phyloP scores from a whole-genome alignment of 2,113 vertebrate genomes.

The Phoxinus phoxinus region DNA sequence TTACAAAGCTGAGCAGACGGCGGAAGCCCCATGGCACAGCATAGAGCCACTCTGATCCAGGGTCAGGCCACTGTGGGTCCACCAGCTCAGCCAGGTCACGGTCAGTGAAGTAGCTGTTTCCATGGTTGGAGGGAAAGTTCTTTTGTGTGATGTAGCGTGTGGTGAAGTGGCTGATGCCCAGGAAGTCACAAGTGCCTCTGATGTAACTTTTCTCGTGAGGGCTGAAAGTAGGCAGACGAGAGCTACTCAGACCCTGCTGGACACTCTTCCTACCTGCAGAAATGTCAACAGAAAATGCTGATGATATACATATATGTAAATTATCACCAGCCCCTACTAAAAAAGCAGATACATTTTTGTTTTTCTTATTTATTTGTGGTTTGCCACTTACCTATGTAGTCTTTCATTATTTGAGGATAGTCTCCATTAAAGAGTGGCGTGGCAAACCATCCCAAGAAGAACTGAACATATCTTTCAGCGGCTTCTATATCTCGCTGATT shows the following conservation, averaged over 20 bases:
- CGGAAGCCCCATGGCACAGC: constrained; percentile 83
- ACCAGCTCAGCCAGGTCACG: constrained; percentile 83
- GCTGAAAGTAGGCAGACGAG: constrained; percentile 84
- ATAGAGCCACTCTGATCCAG: constrained; percentile 82
- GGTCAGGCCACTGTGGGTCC: constrained; percentile 85
- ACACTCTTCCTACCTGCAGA: constrained; percentile 83
- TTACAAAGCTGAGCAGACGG: constrained; percentile 86
- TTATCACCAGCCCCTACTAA: neutral
- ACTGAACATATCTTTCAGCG: constrained; percentile 88
- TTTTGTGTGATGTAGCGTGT: constrained; percentile 84
- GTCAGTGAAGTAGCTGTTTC: constrained; percentile 83
- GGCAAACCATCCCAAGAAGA: constrained; percentile 92
- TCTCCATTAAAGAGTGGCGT: constrained; percentile 87
- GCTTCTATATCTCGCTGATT: constrained; percentile 83
- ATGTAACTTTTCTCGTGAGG: constrained; percentile 86
- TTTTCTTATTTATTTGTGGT: neutral
- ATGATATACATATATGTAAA: neutral
- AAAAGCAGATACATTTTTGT: neutral
- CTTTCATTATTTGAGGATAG: constrained; percentile 92
- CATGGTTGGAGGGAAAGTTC: constrained; percentile 76
- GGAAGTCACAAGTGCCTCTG: constrained; percentile 87
- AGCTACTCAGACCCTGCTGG: constrained; percentile 84
- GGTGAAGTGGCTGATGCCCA: constrained; percentile 89
- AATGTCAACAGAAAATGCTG: neutral
- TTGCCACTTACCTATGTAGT: constrained; percentile 80